A percentile compares a stretch with the other conserved stretches of the same genome.
These are phyloP conservation scores for Drosophila picticornis DNA, from an alignment of 2,888 invertebrate species.

Conservation along the genomic window DNA sequence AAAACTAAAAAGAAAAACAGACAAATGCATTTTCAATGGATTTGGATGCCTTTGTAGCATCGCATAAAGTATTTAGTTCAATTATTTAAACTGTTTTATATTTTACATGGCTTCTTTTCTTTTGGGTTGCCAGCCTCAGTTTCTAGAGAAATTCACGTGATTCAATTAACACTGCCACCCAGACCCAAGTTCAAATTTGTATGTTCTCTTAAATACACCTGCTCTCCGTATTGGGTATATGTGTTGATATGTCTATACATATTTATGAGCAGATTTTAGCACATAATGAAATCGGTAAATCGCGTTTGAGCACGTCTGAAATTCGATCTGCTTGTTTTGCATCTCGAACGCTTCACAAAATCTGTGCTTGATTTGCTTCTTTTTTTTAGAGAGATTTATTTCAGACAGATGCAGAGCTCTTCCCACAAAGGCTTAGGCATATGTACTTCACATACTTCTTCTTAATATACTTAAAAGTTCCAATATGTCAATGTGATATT, in stretches of 20 bases:
- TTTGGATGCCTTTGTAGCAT: conserved; percentile 10
- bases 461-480: no score
- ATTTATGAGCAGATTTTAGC: neutral
- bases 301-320: conserved; percentile 56
- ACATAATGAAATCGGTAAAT: conserved; percentile 30
- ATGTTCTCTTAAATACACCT: neutral
- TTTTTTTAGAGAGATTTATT: neutral
- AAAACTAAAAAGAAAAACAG: neutral
- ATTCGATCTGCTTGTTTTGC: conserved; percentile 45
- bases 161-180: no score
- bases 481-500: neutral
- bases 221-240: neutral
- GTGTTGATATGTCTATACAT: neutral
- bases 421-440: neutral
- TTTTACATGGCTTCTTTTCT: neutral
- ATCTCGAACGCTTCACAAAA: neutral
- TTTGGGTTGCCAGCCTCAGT: neutral
- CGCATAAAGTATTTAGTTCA: neutral
- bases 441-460: neutral
- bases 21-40: conserved; percentile 34
- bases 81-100: neutral
- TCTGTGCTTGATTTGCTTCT: neutral
- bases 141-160: neutral
- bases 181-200: neutral
- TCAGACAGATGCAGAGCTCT: neutral